Evolutionary conservation across 2,888 invertebrate genomes (phyloP), one percentile per base, ranked within the genome.

Genomic region (Erpobdella octoculata): DNA sequence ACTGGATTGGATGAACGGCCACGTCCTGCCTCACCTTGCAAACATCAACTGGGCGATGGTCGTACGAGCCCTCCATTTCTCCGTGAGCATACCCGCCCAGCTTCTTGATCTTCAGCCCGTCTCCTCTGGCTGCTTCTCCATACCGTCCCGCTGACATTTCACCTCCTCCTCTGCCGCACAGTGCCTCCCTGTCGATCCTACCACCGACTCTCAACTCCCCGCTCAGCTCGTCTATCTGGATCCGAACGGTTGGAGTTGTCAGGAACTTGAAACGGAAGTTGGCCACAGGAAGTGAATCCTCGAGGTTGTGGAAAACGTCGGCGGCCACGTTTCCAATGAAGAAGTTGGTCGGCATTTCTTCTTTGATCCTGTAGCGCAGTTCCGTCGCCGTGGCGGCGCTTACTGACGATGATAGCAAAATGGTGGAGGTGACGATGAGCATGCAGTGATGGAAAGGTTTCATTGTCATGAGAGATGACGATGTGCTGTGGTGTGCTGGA

Each of bases 151-250:
- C 46, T 41, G 12, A 12, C 12, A 41, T 41, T 15, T 12, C n/a
- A 12, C 18, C 64, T 2, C 41, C 46, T 21, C 68, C 53, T 6
- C 28, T 21, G 28, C 70, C 70, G 38, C 72, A 72, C 8, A 74
- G 41, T 15, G 67, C 35, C 48, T 76, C 76, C n/a, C 76, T 71
- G 69, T 76, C 76, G 15, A 76, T 71, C 59, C 75, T 62, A n/a
- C 71, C 73, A 5, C 46, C 67, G 1, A 74, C 76, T 35, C 59
- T 48, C n/a, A 76, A 46, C 5, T 65, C 68, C 21, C 76, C 76
- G 15, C 72, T 73, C 31, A 28, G 21, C 33, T 72, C 70, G 46
- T 76, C 73, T 1, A 76, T 25, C 15, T 46, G 46, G 38, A 76
- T 73, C 53, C 46, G 38, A 28, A 69, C 59, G 25, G 64, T 38